Conservation (phyloP, 2,113 vertebrate genomes). For the Ceyx melanurus region DNA sequence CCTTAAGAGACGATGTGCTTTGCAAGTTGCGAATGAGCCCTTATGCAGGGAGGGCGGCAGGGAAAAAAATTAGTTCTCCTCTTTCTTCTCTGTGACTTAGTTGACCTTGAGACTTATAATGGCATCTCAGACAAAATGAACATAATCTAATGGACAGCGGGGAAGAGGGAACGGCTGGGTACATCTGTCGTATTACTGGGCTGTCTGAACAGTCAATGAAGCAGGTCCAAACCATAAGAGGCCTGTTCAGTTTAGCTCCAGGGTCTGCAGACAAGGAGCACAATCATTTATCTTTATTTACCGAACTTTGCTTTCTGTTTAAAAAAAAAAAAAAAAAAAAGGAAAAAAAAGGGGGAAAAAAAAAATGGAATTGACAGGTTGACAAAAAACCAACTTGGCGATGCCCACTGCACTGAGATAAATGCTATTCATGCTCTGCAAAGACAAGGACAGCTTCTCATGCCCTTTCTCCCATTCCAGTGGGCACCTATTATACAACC, state of each 20-base stretch:
- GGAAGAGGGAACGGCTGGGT: constrained; percentile 84
- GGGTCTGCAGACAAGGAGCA: constrained; percentile 82
- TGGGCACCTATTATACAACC: constrained; percentile 57
- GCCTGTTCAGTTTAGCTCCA: constrained; percentile 84
- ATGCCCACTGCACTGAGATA: constrained; percentile 81
- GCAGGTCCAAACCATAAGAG: constrained; percentile 87
- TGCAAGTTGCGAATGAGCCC: constrained; percentile 57
- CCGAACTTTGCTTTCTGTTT: constrained; percentile 84
- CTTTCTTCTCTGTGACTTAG: constrained; percentile 77
- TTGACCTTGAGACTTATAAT: constrained; percentile 88
- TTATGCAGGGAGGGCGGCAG: constrained; percentile 55
- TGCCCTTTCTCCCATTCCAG: constrained; percentile 72
- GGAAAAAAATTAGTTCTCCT: constrained; percentile 73
- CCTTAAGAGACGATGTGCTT: constrained; percentile 49
- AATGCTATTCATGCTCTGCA: constrained; percentile 79
- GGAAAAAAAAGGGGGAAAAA: not conserved
- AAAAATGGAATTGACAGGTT: constrained; percentile 79
- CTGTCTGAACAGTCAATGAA: constrained; percentile 89
- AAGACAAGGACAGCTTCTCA: constrained; percentile 77
- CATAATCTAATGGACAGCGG: constrained; percentile 85
- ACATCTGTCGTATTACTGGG: constrained; percentile 88
- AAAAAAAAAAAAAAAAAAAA: constrained; percentile 48
- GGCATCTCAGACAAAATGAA: constrained; percentile 85
- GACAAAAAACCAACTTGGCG: constrained; percentile 77
- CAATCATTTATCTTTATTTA: constrained; percentile 89